Evolutionary conservation across 2,888 invertebrate genomes (phyloP).

Genomic region (Ecdyonurus torrentis): DNA sequence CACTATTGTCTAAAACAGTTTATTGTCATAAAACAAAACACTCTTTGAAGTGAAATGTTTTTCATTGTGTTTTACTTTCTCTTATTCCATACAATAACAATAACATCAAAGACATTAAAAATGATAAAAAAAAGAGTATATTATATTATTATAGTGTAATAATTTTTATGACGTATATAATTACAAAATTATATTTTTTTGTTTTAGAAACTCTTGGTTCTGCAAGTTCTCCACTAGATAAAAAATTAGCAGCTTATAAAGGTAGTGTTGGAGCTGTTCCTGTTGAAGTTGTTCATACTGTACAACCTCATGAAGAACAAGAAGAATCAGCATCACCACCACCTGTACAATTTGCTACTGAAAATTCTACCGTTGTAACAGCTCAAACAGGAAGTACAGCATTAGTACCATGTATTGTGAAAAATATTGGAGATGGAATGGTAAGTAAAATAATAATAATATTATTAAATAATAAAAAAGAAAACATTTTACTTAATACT

Average conservation of each 20-base stretch:
- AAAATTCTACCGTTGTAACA: constrained; percentile 63
- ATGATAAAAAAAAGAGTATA: no score
- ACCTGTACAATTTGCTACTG: constrained; percentile 43
- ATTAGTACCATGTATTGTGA: constrained; percentile 64
- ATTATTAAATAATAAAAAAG: no score
- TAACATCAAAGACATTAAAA: background rate
- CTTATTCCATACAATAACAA: no score
- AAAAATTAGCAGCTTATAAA: background rate
- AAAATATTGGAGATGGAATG: constrained; percentile 74
- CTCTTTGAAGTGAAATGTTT: background rate
- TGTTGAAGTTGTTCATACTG: background rate
- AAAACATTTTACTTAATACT: no score
- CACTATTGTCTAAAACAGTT: no score
- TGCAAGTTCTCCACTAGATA: no score
- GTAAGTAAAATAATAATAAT: no score
- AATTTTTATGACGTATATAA: no score
- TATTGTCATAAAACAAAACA: no score
- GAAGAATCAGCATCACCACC: background rate
- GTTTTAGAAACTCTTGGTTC: background rate
- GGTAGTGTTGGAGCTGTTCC: background rate
- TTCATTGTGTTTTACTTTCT: background rate
- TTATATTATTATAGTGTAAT: no score
- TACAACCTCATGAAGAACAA: background rate
- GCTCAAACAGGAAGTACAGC: constrained; percentile 76
- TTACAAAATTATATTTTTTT: no score